phyloP scores from a whole-genome alignment of 2,113 vertebrate genomes.

The Ciconia stormi region DNA sequence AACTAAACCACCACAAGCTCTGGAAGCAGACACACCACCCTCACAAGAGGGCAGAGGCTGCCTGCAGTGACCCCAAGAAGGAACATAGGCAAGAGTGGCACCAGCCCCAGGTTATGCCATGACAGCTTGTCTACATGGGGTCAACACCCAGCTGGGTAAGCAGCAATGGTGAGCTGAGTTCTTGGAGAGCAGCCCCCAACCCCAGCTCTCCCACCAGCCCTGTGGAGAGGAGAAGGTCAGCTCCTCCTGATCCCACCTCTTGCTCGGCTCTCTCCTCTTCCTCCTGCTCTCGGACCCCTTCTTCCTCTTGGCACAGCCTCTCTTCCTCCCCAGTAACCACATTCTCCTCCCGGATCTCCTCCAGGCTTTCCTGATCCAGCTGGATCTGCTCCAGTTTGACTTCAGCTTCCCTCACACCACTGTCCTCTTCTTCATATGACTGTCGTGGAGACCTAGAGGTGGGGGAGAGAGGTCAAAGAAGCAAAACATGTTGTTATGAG shows the following conservation, averaged over 20 bases:
- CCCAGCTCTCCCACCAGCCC: background rate
- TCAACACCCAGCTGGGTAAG: background rate
- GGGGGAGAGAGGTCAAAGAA: background rate
- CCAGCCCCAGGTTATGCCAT: background rate
- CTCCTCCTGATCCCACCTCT: conserved; percentile 70
- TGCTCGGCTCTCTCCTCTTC: conserved; percentile 71
- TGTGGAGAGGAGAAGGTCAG: background rate
- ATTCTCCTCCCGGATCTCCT: conserved; percentile 69
- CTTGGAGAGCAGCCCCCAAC: background rate
- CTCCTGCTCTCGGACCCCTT: conserved; percentile 45
- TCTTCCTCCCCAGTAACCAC: conserved; percentile 75
- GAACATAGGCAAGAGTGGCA: background rate
- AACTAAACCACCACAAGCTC: background rate
- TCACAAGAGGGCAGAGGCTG: background rate
- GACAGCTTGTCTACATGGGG: accelerated
- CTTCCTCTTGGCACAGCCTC: conserved; percentile 70
- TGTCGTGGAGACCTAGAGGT: conserved; percentile 21
- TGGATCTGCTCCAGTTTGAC: conserved; percentile 78
- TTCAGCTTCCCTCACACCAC: conserved; percentile 65
- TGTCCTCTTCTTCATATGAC: conserved; percentile 24
- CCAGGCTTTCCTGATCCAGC: conserved; percentile 57
- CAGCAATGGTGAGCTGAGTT: background rate
- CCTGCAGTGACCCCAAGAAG: background rate
- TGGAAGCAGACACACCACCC: background rate
- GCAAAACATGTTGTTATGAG: background rate